These are phyloP conservation scores for Heterodera carotae DNA, from an alignment of 1,140 invertebrate genomes.

Conservation along the genomic window DNA sequence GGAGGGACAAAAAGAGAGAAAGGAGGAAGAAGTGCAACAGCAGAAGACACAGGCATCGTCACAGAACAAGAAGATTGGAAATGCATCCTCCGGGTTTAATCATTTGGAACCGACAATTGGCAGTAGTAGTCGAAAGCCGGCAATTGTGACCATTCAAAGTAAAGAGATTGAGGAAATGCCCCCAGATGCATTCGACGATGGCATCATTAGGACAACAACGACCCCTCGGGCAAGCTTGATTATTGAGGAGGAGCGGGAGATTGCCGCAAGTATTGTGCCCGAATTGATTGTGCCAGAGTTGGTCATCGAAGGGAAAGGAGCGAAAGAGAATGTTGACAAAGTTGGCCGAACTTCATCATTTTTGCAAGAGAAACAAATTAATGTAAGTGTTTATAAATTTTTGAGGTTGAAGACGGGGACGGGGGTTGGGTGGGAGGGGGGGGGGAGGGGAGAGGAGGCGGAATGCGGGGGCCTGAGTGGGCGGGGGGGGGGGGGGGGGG, in stretches of 20 bases:
- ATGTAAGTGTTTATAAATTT: too few relatives aligned
- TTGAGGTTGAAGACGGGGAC: too few relatives aligned
- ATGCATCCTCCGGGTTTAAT: not conserved
- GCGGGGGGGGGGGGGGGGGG: too few relatives aligned
- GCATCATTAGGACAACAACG: slow-evolving; percentile 3
- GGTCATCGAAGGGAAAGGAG: slow-evolving; percentile 3
- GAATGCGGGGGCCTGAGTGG: too few relatives aligned
- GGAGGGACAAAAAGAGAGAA: too few relatives aligned
- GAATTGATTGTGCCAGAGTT: slow-evolving; percentile 27
- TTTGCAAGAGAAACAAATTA: slow-evolving; percentile 5
- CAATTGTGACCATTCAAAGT: slow-evolving; percentile 42
- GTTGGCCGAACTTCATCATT: not conserved
- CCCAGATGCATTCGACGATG: slow-evolving; percentile 56
- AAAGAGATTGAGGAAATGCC: slow-evolving; percentile 55
- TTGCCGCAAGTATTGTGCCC: not conserved
- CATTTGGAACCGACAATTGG: slow-evolving; percentile 4
- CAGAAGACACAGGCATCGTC: not conserved
- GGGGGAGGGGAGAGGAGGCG: too few relatives aligned
- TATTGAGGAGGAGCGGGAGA: slow-evolving; percentile 3
- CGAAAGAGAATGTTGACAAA: not conserved
- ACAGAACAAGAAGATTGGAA: not conserved
- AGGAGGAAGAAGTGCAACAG: not conserved
- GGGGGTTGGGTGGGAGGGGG: too few relatives aligned
- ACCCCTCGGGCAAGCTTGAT: slow-evolving; percentile 6
- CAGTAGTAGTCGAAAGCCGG: slow-evolving; percentile 34